Conservation (phyloP, 2,888 invertebrate genomes). For the Digitonthophagus gazella region DNA sequence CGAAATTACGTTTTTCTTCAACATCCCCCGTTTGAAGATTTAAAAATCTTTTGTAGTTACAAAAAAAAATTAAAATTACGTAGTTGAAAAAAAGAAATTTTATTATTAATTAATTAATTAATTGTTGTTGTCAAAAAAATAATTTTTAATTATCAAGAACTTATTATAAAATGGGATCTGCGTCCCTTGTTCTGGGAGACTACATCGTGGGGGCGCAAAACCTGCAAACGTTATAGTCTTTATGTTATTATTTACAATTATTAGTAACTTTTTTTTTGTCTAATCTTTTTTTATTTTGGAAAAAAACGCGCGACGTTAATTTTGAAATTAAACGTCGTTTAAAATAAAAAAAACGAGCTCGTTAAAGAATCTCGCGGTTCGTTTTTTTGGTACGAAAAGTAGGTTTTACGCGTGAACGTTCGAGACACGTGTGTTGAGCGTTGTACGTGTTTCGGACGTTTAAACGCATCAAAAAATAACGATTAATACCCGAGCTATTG, state of each 20-base stretch:
- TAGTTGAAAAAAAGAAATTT: slow-evolving; percentile 42
- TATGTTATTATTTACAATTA: slow-evolving; percentile 41
- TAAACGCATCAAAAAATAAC: too few relatives aligned
- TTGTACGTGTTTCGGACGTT: background rate
- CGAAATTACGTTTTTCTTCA: slow-evolving; percentile 39
- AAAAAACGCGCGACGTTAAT: too few relatives aligned
- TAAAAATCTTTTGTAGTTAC: slow-evolving; percentile 31
- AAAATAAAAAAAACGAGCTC: too few relatives aligned
- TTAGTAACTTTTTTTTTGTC: slow-evolving; percentile 44
- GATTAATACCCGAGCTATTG: slow-evolving; percentile 22
- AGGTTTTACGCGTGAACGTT: too few relatives aligned
- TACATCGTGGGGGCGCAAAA: slow-evolving; percentile 45
- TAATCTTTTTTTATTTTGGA: slow-evolving; percentile 32
- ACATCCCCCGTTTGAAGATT: slow-evolving; percentile 12
- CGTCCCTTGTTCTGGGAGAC: slow-evolving; percentile 48
- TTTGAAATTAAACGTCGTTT: too few relatives aligned
- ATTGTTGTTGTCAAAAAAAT: slow-evolving; percentile 10
- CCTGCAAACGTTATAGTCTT: slow-evolving; percentile 29
- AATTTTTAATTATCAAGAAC: background rate
- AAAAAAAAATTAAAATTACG: slow-evolving; percentile 45
- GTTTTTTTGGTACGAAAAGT: too few relatives aligned
- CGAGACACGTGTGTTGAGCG: slow-evolving; percentile 24
- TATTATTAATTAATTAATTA: slow-evolving; percentile 35
- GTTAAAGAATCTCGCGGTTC: too few relatives aligned
- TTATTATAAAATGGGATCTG: slow-evolving; percentile 40